Conservation (phyloP, 2,888 invertebrate species). For the Caenorhabditis drosophilae region DNA sequence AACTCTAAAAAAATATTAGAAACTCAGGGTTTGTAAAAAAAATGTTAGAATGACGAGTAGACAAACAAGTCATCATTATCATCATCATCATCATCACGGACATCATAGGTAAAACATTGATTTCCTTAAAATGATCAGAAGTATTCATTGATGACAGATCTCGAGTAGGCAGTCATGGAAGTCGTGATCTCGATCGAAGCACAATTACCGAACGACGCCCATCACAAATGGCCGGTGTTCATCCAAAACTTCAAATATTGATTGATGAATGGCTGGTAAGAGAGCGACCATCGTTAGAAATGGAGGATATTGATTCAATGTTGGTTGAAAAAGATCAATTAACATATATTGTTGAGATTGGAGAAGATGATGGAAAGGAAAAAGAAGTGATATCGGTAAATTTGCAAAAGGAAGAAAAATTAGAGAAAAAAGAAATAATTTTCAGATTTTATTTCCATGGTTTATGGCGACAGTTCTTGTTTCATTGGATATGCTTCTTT, state of each 20-base stretch:
- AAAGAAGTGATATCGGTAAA: constrained; percentile 3
- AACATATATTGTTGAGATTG: constrained; percentile 7
- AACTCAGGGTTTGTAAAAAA: no score
- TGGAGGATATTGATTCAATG: constrained; percentile 17
- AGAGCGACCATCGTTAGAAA: constrained; percentile 32
- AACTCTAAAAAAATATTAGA: no score
- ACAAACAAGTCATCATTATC: no score
- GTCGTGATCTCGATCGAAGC: not conserved
- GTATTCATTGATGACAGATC: no score
- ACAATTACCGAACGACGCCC: constrained; percentile 6
- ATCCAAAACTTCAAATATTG: constrained; percentile 24
- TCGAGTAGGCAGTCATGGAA: constrained; percentile 16
- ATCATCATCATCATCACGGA: not conserved
- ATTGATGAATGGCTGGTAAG: constrained; percentile 33
- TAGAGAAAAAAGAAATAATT: not conserved
- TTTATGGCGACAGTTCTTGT: constrained; percentile 46
- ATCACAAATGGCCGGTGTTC: not conserved
- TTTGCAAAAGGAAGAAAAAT: no score
- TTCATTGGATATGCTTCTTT: constrained; percentile 39
- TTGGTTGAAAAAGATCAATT: constrained; percentile 10
- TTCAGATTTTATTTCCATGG: constrained; percentile 40
- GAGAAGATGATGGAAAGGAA: not conserved
- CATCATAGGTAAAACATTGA: not conserved
- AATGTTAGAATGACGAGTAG: no score
- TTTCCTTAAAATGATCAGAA: not conserved